Evolutionary conservation across 2,113 vertebrate species (phyloP).

Genomic region (Piaya cayana): DNA sequence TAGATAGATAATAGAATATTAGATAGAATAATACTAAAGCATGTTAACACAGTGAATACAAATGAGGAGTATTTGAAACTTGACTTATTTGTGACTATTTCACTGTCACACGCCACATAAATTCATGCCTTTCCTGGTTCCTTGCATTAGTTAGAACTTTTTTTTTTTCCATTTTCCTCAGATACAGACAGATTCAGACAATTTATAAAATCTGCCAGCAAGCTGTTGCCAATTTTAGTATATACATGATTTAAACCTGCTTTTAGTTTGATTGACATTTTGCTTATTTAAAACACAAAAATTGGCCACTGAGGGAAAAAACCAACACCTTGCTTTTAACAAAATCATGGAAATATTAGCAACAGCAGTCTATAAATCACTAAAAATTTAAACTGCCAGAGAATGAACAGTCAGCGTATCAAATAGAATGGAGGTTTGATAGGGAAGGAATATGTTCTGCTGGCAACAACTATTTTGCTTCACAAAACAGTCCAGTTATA

Average conservation of each 20-base stretch:
- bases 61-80: background rate
- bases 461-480: constrained; percentile 8
- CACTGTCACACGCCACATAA: background rate
- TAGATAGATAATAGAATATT: too few species aligned
- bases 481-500: background rate
- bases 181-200: background rate
- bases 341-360: constrained; percentile 9
- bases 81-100: background rate
- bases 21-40: background rate
- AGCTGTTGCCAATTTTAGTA: background rate
- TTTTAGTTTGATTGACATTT: constrained; percentile 40
- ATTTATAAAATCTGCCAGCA: constrained; percentile 6
- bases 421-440: background rate
- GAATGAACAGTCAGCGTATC: background rate
- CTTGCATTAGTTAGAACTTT: background rate
- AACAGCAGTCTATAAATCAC: constrained; percentile 44
- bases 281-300: constrained; percentile 30
- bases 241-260: background rate
- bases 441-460: background rate
- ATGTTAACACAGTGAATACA: background rate
- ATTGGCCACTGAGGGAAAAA: background rate
- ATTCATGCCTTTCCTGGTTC: background rate
- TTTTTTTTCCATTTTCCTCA: background rate
- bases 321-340: background rate
- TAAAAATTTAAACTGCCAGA: constrained; percentile 15